A percentile compares a stretch with the other conserved stretches of the same genome.
phyloP scores from a whole-genome alignment of 2,113 vertebrate genomes.

The Hoplias malabaricus region DNA sequence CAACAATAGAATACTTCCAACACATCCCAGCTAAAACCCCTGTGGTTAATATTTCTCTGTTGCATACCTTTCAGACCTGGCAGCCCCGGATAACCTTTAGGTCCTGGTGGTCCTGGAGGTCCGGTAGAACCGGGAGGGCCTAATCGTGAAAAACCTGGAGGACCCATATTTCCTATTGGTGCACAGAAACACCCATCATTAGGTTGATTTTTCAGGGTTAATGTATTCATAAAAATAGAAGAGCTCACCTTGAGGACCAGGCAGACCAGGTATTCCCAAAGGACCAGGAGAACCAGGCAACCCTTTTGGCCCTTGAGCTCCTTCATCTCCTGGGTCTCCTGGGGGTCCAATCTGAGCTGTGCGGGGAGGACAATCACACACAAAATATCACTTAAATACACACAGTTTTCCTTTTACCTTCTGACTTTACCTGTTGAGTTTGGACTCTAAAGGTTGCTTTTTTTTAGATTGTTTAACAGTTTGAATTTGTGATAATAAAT shows the following conservation, averaged over 20 bases:
- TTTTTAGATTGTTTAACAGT: too few relatives aligned
- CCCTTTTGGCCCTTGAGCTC: slow-evolving; percentile 46
- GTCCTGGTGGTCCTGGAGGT: slow-evolving; percentile 25
- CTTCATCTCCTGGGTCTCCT: slow-evolving; percentile 61
- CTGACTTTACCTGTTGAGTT: too few relatives aligned
- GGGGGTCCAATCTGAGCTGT: slow-evolving; percentile 53
- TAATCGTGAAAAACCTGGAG: slow-evolving; percentile 26
- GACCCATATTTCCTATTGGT: slow-evolving; percentile 70
- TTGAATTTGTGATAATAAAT: too few relatives aligned
- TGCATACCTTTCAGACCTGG: slow-evolving; percentile 34
- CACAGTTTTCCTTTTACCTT: too few relatives aligned
- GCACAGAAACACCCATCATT: background rate
- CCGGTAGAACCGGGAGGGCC: slow-evolving; percentile 74
- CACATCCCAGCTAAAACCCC: background rate
- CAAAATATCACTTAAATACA: background rate
- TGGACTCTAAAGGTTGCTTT: too few relatives aligned
- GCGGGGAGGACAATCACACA: background rate
- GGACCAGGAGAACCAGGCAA: slow-evolving; percentile 57
- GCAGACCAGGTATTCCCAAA: slow-evolving; percentile 57
- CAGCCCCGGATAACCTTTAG: slow-evolving; percentile 24
- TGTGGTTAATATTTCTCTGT: background rate
- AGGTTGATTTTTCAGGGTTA: background rate
- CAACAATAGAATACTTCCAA: background rate
- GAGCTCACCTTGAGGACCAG: slow-evolving; percentile 1
- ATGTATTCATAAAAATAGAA: background rate